Base-by-base conservation (phyloP, 2,888 invertebrate genomes). In the Chouioia cunea region DNA sequence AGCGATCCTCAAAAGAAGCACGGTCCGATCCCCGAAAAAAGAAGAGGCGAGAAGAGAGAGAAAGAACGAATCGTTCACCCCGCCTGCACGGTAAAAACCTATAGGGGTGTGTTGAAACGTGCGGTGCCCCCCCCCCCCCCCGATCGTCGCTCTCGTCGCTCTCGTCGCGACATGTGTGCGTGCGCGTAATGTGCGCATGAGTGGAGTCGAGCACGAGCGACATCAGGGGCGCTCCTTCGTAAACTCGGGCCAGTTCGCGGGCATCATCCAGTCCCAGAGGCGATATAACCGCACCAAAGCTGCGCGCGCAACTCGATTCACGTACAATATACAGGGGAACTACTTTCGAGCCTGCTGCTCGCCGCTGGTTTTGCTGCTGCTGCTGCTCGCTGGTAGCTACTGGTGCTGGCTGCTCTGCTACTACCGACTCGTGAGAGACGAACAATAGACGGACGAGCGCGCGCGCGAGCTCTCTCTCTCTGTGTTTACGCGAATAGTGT, bases 391-490 rank as follows among this genome's bases (percentile, higher is more conserved):
- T 36, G 6, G 36, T 36, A n/a, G n/a, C n/a, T n/a, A n/a, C n/a
- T n/a, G n/a, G n/a, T n/a, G n/a, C n/a, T n/a, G n/a, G n/a, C n/a
- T n/a, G n/a, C n/a, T n/a, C n/a, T n/a, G n/a, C n/a, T n/a, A n/a
- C n/a, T n/a, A 81, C 80, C 83, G 83, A 83, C 83, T 82, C 81
- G 80, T 10, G 36, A 36, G 80, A 56, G 81, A 22, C 80, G 82
- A 85, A 86, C 85, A 86, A 85, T 86, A 85, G 85, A 81, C 79
- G 83, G 83, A 82, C 84, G 85, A 82, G 83, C 79, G n/a, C n/a
- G 80, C 83, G 83, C 80, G 82, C 74, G 82, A 81, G n/a, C n/a
- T n/a, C 82, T 82, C 77, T 18, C 50, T 52, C 20, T 52, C 12
- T 22, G 52, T 22, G 52, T 22, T 14, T 52, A 52, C 22, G 52